Percentiles rank a stretch among this genome's conserved stretches.
phyloP scores from a whole-genome alignment of 2,797 vertebrate species.

The Dendrocincla tyrannina region DNA sequence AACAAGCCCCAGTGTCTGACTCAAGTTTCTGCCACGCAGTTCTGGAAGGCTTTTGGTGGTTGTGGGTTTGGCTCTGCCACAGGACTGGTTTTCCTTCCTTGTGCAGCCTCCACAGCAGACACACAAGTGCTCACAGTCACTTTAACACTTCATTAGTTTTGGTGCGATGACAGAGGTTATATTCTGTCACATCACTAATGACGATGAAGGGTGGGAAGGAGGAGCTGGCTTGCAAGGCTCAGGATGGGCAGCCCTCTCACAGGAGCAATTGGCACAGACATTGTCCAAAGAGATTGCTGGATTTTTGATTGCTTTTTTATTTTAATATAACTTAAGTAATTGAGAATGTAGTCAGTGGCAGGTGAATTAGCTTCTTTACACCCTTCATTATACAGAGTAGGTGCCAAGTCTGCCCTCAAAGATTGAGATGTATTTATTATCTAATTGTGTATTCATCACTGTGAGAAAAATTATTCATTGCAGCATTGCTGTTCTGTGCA shows the following conservation, averaged over 20 bases:
- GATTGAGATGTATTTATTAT: neutral
- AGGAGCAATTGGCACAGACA: neutral
- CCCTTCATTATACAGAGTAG: neutral
- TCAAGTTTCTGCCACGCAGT: neutral
- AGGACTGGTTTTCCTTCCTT: neutral
- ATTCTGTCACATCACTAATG: slow-evolving; percentile 24
- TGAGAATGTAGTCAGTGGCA: neutral
- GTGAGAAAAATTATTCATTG: neutral
- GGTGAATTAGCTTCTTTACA: neutral
- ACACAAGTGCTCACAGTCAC: neutral
- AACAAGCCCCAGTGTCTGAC: neutral
- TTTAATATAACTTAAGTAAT: neutral
- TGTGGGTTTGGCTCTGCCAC: slow-evolving; percentile 21
- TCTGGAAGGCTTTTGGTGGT: neutral
- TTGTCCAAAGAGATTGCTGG: neutral
- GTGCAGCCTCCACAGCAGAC: slow-evolving; percentile 28
- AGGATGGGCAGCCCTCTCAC: neutral
- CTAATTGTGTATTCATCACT: neutral
- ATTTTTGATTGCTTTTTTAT: neutral
- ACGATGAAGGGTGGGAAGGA: neutral
- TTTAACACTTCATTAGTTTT: slow-evolving; percentile 64
- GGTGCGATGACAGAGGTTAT: slow-evolving; percentile 33
- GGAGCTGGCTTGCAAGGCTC: neutral
- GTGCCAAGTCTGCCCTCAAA: neutral
- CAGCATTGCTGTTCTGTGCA: neutral